phyloP scores from a whole-genome alignment of 1,140 invertebrate species.

The Harlomillsia oculata region DNA sequence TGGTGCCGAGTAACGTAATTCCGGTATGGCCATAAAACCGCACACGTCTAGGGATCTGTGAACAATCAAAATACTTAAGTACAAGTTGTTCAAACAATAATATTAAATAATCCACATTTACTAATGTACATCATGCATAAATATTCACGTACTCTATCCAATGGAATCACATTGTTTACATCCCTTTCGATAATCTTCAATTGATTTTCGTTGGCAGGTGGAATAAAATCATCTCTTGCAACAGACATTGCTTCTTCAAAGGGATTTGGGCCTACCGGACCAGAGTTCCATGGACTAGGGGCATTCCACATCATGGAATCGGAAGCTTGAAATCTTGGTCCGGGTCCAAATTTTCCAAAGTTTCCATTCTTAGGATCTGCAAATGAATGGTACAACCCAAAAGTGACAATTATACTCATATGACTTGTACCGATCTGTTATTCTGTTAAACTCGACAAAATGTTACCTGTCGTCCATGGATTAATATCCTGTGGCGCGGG shows the following conservation, averaged over 20 bases:
- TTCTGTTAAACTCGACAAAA: no score
- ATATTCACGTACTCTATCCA: conserved; percentile 24
- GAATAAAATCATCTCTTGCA: conserved; percentile 20
- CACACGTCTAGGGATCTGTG: conserved; percentile 59
- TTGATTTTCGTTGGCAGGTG: conserved; percentile 16
- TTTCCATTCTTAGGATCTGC: no score
- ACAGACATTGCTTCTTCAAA: conserved; percentile 27
- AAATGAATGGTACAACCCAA: no score
- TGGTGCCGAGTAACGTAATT: conserved; percentile 67
- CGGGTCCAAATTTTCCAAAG: no score
- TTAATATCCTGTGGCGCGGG: neutral
- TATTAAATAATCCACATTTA: neutral
- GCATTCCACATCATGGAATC: neutral
- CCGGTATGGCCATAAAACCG: conserved; percentile 75
- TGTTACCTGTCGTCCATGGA: conserved; percentile 16
- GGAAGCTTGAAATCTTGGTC: neutral
- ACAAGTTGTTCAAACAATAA: neutral
- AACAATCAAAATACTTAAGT: conserved; percentile 1
- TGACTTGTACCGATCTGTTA: no score
- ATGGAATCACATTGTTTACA: conserved; percentile 16
- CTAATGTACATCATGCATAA: neutral
- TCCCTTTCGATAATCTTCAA: conserved; percentile 19
- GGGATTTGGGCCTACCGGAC: conserved; percentile 24
- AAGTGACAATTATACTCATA: no score
- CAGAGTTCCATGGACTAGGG: neutral